Evolutionary conservation across 2,113 vertebrate species (phyloP).

Genomic region (human (Homo sapiens)): DNA sequence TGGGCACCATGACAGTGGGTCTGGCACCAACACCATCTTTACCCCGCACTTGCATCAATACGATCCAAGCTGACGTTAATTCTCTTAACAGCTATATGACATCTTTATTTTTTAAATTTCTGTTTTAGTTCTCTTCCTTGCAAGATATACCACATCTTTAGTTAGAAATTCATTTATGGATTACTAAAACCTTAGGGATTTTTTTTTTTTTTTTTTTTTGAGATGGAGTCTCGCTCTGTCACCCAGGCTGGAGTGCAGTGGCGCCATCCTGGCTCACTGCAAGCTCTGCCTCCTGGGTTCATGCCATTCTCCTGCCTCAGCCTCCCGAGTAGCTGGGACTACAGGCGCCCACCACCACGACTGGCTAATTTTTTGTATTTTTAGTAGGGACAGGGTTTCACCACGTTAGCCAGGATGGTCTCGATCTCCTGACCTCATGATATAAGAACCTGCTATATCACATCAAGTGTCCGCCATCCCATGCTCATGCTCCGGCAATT

Average conservation of each 20-base stretch:
- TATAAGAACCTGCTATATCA: neutral
- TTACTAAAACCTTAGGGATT: neutral
- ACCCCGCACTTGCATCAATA: rapidly evolving
- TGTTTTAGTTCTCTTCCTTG: no score
- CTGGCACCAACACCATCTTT: neutral
- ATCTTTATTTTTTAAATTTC: no score
- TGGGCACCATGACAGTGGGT: neutral
- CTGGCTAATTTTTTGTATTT: no score
- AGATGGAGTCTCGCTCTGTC: no score
- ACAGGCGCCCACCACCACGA: no score
- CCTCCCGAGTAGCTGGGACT: no score
- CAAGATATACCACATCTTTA: neutral
- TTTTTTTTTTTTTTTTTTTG: neutral
- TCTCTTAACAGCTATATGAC: neutral
- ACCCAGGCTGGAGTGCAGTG: no score
- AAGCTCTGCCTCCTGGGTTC: no score
- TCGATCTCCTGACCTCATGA: neutral
- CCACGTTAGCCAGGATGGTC: no score
- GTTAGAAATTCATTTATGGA: neutral
- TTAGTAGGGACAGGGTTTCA: no score
- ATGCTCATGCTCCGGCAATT: neutral
- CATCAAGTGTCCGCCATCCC: neutral
- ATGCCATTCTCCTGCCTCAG: no score
- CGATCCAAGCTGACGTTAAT: neutral
- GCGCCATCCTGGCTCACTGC: no score